Evolutionary conservation across 2,888 invertebrate genomes (phyloP).

Genomic region (Rotaria macrura): DNA sequence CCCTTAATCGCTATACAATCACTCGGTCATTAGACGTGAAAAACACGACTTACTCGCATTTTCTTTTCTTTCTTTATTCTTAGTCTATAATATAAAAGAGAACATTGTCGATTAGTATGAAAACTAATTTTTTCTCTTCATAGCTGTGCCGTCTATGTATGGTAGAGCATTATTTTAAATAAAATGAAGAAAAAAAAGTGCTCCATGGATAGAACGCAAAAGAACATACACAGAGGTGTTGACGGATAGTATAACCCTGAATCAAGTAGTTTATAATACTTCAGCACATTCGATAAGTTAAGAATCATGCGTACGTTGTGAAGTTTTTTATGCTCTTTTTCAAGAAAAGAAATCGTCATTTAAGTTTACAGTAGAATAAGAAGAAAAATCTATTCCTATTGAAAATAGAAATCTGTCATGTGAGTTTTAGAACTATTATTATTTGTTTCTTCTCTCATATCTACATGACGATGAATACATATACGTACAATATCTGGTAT

Average conservation of each 20-base stretch:
- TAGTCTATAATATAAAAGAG: too few species aligned
- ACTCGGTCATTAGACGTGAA: background rate
- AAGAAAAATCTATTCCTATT: background rate
- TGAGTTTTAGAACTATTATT: background rate
- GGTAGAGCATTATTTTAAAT: background rate
- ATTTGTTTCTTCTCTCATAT: background rate
- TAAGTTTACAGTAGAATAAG: background rate
- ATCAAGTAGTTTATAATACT: background rate
- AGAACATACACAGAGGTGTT: background rate
- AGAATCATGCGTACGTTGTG: too few species aligned
- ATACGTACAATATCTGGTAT: background rate
- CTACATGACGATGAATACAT: background rate
- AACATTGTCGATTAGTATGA: background rate
- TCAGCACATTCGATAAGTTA: too few species aligned
- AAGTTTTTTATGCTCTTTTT: background rate
- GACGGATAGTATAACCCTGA: background rate
- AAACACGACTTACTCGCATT: background rate
- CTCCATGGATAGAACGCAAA: background rate
- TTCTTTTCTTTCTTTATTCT: background rate
- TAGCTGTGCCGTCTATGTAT: background rate
- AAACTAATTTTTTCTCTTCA: background rate
- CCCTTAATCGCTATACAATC: background rate
- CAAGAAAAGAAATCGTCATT: background rate
- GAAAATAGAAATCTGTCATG: background rate
- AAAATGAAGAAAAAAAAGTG: background rate